phyloP scores from a whole-genome alignment of 2,888 invertebrate genomes.

The Leucophora obtusa region DNA sequence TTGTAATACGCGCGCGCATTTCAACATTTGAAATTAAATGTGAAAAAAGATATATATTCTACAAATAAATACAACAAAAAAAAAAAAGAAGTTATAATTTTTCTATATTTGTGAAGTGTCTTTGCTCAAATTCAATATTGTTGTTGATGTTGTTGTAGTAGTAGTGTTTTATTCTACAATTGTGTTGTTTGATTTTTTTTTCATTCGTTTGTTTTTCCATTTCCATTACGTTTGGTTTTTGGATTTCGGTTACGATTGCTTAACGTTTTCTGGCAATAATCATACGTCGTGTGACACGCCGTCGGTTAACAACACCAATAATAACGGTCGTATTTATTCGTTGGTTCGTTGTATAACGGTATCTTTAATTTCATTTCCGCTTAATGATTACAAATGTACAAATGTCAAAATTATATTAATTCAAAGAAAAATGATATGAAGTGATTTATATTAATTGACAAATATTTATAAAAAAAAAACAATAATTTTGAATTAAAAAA shows the following conservation, averaged over 20 bases:
- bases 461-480: background rate
- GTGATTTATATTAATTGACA: conserved; percentile 17
- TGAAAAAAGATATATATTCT: conserved; percentile 22
- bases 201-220: conserved; percentile 56
- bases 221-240: conserved; percentile 63
- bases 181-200: conserved; percentile 27
- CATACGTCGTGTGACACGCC: conserved; percentile 75
- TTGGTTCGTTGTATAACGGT: conserved; percentile 39
- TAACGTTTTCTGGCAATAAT: conserved; percentile 67
- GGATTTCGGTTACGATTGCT: conserved; percentile 69
- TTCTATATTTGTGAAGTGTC: conserved; percentile 17
- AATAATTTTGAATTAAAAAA: conserved; percentile 12
- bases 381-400: background rate
- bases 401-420: background rate
- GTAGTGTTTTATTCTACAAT: conserved; percentile 44
- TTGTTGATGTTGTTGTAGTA: conserved; percentile 27
- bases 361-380: conserved; percentile 29
- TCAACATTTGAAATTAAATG: conserved; percentile 46
- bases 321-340: conserved; percentile 39
- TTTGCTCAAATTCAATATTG: conserved; percentile 12
- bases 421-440: background rate
- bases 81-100: conserved; percentile 12
- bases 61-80: conserved; percentile 43
- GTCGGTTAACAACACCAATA: conserved; percentile 69
- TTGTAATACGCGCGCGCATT: conserved; percentile 56